Percentiles rank a stretch among this genome's conserved stretches.
Evolutionary conservation across 2,797 vertebrate species (phyloP).

Genomic region (Alfaro cultratus): DNA sequence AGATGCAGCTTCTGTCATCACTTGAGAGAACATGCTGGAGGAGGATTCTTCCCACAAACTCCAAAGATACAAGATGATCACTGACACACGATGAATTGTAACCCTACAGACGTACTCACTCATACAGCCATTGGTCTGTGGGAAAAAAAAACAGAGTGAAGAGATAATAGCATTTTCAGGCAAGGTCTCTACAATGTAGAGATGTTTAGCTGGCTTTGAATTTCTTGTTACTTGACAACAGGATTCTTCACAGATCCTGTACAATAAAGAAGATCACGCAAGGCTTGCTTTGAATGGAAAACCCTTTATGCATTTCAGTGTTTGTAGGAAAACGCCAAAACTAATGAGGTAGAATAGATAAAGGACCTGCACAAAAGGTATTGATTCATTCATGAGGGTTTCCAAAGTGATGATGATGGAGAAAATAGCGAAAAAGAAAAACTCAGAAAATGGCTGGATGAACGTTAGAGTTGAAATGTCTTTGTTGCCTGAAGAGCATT

Average conservation of each 20-base stretch:
- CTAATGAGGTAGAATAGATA: slow-evolving; percentile 64
- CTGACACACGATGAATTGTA: slow-evolving; percentile 31
- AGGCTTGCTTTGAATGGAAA: slow-evolving; percentile 72
- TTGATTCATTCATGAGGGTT: slow-evolving; percentile 23
- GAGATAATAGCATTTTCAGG: slow-evolving; percentile 20
- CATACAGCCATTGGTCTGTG: slow-evolving; percentile 31
- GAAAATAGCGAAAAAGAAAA: slow-evolving; percentile 4
- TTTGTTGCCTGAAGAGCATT: slow-evolving; percentile 39
- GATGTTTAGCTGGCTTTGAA: slow-evolving; percentile 22
- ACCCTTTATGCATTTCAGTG: slow-evolving; percentile 70
- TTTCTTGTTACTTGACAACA: slow-evolving; percentile 54
- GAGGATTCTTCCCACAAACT: slow-evolving; percentile 59
- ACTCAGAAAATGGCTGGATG: neutral
- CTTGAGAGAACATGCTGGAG: slow-evolving; percentile 60
- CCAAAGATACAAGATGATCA: slow-evolving; percentile 53
- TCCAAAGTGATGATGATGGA: slow-evolving; percentile 11
- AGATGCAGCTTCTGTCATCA: slow-evolving; percentile 66
- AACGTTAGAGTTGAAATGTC: slow-evolving; percentile 11
- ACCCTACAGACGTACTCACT: neutral
- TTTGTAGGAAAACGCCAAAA: slow-evolving; percentile 66
- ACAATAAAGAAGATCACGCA: slow-evolving; percentile 73
- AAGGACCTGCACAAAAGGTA: neutral
- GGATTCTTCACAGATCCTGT: slow-evolving; percentile 63
- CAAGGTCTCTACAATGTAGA: slow-evolving; percentile 8
- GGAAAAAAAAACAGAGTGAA: slow-evolving; percentile 45